phyloP scores from a whole-genome alignment of 2,113 vertebrate genomes.

The Orycteropus afer region DNA sequence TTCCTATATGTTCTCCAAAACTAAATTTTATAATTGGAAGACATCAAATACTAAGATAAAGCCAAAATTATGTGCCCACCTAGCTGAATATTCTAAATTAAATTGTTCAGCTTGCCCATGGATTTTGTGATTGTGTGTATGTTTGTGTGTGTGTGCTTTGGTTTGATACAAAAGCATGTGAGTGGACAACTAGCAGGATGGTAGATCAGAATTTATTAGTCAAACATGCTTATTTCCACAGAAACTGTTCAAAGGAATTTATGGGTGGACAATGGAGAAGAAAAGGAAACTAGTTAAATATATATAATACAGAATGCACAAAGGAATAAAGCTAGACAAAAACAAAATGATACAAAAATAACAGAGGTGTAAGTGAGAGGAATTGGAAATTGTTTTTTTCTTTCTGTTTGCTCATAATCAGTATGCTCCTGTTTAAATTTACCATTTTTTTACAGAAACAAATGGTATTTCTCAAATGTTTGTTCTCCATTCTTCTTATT shows the following conservation, averaged over 20 bases:
- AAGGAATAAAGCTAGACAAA: neutral
- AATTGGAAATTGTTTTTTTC: neutral
- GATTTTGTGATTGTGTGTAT: neutral
- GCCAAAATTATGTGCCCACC: neutral
- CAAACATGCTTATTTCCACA: neutral
- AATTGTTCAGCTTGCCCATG: neutral
- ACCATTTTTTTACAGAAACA: constrained; percentile 12
- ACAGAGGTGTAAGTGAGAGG: neutral
- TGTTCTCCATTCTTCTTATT: constrained; percentile 22
- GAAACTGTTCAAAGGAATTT: neutral
- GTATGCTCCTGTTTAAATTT: neutral
- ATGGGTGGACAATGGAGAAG: neutral
- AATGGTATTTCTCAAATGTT: neutral
- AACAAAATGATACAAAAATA: neutral
- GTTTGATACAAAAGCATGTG: neutral
- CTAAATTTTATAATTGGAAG: neutral
- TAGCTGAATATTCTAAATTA: neutral
- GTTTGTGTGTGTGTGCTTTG: neutral
- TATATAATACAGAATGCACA: neutral
- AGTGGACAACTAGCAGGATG: neutral
- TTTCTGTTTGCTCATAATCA: neutral
- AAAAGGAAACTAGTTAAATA: neutral
- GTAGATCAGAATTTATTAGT: neutral
- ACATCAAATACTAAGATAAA: neutral
- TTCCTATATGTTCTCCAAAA: neutral